phyloP scores from a whole-genome alignment of 2,113 vertebrate genomes.

The Chrysemys picta region DNA sequence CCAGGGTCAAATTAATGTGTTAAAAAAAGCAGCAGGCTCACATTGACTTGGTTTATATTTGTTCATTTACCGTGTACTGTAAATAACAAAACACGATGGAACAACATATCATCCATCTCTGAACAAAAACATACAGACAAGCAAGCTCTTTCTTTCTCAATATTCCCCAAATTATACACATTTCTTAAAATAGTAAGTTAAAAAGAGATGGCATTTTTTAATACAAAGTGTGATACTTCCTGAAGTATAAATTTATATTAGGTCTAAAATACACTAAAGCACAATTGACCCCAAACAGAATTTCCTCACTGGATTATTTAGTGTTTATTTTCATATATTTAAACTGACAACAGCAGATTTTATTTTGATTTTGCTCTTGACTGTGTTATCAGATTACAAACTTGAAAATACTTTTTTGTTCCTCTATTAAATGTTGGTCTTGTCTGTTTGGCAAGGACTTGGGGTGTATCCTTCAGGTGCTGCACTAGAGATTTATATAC shows the following conservation, averaged over 20 bases:
- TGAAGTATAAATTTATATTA: background rate
- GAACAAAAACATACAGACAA: fast-evolving
- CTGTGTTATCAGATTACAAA: background rate
- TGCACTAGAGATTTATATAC: slow-evolving; percentile 26
- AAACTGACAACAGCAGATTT: background rate
- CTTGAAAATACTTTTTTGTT: background rate
- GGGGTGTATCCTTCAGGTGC: slow-evolving; percentile 7
- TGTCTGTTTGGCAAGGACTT: background rate
- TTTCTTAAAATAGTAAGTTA: background rate
- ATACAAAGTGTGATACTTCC: background rate
- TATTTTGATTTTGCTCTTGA: fast-evolving
- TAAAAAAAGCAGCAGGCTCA: background rate
- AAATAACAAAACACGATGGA: background rate
- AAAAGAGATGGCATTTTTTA: background rate
- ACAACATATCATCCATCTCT: fast-evolving
- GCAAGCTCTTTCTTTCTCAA: fast-evolving
- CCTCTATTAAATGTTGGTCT: background rate
- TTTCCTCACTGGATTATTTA: background rate
- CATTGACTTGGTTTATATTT: fast-evolving
- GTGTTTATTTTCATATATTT: background rate
- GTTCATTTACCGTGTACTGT: background rate
- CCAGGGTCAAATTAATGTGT: background rate
- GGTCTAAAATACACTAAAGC: background rate
- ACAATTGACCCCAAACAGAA: background rate
- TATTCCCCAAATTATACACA: fast-evolving